Evolutionary conservation across 2,113 vertebrate species (phyloP), one percentile per base, ranked within the genome.

Genomic region (Mixornis gularis): DNA sequence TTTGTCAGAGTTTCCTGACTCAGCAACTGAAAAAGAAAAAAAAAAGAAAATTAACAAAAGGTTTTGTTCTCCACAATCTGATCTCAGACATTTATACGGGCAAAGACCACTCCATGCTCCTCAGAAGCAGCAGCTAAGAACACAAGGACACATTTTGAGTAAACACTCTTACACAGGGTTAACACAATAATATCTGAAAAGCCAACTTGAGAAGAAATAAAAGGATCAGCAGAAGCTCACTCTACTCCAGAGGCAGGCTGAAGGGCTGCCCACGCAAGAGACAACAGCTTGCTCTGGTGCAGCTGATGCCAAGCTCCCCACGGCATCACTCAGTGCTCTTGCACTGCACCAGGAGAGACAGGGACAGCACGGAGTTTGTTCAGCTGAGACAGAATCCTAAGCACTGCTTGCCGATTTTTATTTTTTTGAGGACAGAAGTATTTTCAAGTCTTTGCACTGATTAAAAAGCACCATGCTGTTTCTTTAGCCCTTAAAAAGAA

Each of bases 1-100:
- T 99, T 99, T 82, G 97, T 90, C 93, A 99, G 87, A 0, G 98
- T 98, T 40, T 99, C 98, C 87, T 98, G 98, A 91, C 98, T 99
- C 88, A 99, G 97, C 74, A 99, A 93, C 99, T 99, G 90, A 24
- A 96, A 89, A 69, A 70, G 2, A 5, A 40, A 63, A 36, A 89
- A 87, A 44, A 12, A 21, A 79, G 8, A 46, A 58, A 72, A 53
- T 87, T 56, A 94, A 29, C 43, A 70, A 7, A 38, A 85, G 4
- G 40, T 64, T 89, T 77, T 44, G 7, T 5, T 49, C 41, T 81
- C 51, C 41, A 55, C 40, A 21, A 12, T 49, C 34, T 49, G 13
- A 62, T 30, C 58, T 68, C 38, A 85, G 46, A 79, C 85, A 80
- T 48, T 72, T 48, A 82, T 0, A 64, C 18, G 73, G 38, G n/a